Evolutionary conservation across 2,113 vertebrate species (phyloP).

Genomic region (Zootoca vivipara): DNA sequence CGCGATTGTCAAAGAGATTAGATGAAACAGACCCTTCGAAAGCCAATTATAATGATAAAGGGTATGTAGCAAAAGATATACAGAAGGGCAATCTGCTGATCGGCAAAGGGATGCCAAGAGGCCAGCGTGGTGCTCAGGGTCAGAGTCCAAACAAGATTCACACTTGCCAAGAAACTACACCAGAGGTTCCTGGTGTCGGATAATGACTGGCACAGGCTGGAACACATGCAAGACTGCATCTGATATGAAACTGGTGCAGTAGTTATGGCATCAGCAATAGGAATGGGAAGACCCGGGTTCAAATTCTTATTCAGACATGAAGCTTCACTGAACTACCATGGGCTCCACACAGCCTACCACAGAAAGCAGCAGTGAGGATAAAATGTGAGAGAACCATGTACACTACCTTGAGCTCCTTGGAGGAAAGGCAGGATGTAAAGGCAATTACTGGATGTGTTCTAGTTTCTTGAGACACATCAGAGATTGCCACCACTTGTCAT

Average conservation of each 20-base stretch:
- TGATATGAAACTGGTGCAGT: neutral
- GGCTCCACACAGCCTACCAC: no score
- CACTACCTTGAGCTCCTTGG: no score
- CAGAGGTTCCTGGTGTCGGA: neutral
- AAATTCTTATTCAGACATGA: neutral
- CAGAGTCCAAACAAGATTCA: slow-evolving; percentile 1
- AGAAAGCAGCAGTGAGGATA: no score
- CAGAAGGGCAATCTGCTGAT: neutral
- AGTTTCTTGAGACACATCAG: no score
- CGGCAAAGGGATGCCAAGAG: neutral
- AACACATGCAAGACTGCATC: neutral
- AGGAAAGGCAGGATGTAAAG: neutral
- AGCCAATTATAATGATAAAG: slow-evolving; percentile 11
- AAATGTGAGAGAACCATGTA: no score
- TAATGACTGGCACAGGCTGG: neutral
- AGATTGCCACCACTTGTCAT: neutral
- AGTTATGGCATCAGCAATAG: neutral
- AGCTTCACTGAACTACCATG: neutral
- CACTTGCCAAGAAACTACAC: neutral
- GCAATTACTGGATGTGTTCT: no score
- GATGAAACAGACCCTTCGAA: neutral
- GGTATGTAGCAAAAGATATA: neutral
- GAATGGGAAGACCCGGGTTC: neutral
- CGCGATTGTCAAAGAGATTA: neutral
- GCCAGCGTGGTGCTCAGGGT: neutral